These are phyloP conservation scores for Syrphus vitripennis DNA, from an alignment of 2,888 invertebrate species.

Conservation along the genomic window DNA sequence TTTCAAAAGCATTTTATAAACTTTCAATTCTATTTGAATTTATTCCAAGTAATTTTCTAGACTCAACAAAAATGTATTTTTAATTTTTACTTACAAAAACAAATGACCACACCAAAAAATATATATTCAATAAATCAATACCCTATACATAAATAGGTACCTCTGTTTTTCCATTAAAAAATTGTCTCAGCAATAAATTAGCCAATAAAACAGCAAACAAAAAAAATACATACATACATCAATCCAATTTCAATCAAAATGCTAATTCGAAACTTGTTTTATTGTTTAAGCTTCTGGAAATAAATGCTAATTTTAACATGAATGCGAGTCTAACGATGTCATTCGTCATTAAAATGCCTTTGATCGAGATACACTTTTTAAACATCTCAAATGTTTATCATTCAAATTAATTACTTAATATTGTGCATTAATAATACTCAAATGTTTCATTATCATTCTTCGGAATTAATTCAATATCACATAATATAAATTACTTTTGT, in stretches of 20 bases:
- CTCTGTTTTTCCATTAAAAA: neutral
- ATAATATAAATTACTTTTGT: neutral
- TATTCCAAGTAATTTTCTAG: too few relatives aligned
- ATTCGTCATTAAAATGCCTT: conserved; percentile 5
- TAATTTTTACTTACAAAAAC: too few relatives aligned
- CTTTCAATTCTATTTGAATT: too few relatives aligned
- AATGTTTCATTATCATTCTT: neutral
- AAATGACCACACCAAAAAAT: too few relatives aligned
- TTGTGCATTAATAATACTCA: neutral
- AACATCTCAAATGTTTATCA: neutral
- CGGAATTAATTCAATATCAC: neutral
- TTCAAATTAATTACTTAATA: neutral
- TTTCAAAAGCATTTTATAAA: too few relatives aligned
- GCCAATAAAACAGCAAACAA: neutral
- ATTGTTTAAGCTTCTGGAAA: conserved; percentile 1
- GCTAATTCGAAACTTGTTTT: neutral
- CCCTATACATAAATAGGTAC: neutral
- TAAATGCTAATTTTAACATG: conserved; percentile 4
- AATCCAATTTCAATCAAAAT: conserved; percentile 9
- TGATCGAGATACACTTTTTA: neutral
- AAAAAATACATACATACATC: neutral
- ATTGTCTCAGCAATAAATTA: neutral
- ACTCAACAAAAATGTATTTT: too few relatives aligned
- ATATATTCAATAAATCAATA: neutral
- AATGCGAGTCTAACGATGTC: neutral